These are phyloP conservation scores for Xenopus borealis DNA, from an alignment of 2,113 vertebrate species.

Conservation along the genomic window DNA sequence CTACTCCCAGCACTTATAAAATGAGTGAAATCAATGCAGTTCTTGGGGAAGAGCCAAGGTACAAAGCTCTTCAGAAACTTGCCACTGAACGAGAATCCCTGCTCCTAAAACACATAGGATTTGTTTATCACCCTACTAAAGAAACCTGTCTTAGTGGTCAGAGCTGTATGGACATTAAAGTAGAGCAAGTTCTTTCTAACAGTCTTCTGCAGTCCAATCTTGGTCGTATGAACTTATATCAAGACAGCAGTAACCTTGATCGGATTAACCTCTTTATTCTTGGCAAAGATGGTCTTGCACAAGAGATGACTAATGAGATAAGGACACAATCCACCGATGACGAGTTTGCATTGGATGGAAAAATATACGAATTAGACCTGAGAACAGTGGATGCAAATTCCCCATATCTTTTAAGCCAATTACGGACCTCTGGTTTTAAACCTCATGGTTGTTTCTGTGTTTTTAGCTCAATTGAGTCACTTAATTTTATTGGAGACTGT, in stretches of 20 bases:
- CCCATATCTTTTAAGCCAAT: conserved; percentile 84
- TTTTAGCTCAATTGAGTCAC: conserved; percentile 94
- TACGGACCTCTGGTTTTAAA: conserved; percentile 88
- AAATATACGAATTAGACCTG: conserved; percentile 96
- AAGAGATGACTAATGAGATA: conserved; percentile 96
- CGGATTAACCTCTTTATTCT: conserved; percentile 96
- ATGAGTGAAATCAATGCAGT: conserved; percentile 96
- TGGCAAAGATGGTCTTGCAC: conserved; percentile 91
- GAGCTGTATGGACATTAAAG: conserved; percentile 92
- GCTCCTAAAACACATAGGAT: conserved; percentile 97
- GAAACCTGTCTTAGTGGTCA: conserved; percentile 96
- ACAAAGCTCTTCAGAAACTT: conserved; percentile 95
- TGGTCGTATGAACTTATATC: conserved; percentile 85
- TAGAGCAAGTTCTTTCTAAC: conserved; percentile 90
- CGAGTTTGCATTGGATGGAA: conserved; percentile 96
- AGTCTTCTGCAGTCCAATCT: conserved; percentile 89
- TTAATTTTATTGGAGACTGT: conserved; percentile 92
- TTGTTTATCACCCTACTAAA: conserved; percentile 98
- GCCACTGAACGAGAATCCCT: conserved; percentile 95
- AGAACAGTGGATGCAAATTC: conserved; percentile 90
- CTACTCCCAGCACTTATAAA: conserved; percentile 94
- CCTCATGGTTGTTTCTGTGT: conserved; percentile 97
- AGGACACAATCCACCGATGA: conserved; percentile 94
- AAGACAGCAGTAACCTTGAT: conserved; percentile 89
- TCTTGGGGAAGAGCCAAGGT: conserved; percentile 94